Evolutionary conservation across 2,113 vertebrate genomes (phyloP), one percentile per base, ranked within the genome.

Genomic region (Gallinago media): DNA sequence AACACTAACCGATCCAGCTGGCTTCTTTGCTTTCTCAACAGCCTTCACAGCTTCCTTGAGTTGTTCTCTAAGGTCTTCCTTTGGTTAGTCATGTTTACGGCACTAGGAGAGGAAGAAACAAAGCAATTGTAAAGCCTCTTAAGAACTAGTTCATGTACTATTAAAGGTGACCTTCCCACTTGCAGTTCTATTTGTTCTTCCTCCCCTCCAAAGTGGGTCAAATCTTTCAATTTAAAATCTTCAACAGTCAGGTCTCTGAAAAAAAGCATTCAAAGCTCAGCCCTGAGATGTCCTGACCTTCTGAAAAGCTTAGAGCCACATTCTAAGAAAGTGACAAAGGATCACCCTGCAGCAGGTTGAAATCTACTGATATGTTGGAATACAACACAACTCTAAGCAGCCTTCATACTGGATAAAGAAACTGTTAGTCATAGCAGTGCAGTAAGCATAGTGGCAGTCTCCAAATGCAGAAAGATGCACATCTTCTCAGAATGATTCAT

Each of bases 41-140:
- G 98, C 97, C 97, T 98, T 98, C 88, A 93, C 98, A 29, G 98
- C 98, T 98, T 99, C 99, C 98, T 99, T 97, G 92, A 98, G 98
- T 97, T 98, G 97, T 98, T 98, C 98, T 63, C 58, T 91, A 79
- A 96, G 96, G 75, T 94, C 97, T 98, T 99, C 98, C 98, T 99
- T 98, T 84, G 98, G 98, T 97, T 97, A 96, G 68, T 96, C 97
- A 97, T 98, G 97, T 98, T 98, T 97, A 98, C 96, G 89, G 97
- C 98, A 90, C 98, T 98, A 96, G 58, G 85, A 95, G 97, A 99
- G 98, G 98, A 98, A 98, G 96, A 98, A 98, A 98, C 96, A 98
- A 98, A 97, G 98, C 96, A 98, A 98, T 98, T 98, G 97, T 98
- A 96, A 97, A 97, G 95, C 94, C 97, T 96, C 89, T 97, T 97